phyloP scores from a whole-genome alignment of 2,113 vertebrate species.

The Nannospalax galili region DNA sequence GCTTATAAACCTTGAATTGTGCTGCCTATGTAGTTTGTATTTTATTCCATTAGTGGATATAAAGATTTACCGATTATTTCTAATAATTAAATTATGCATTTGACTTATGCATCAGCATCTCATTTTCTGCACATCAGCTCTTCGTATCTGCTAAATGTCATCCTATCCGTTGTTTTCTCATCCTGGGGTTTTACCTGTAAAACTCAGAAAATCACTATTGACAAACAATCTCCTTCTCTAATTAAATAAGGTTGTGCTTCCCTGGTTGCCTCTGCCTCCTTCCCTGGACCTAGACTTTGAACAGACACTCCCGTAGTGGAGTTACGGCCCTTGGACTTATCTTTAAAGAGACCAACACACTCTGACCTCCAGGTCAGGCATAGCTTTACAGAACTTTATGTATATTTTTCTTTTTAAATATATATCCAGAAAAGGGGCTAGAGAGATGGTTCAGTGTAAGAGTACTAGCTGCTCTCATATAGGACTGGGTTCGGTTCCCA shows the following conservation, averaged over 20 bases:
- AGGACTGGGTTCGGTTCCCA: too few relatives aligned
- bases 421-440: not conserved
- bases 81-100: slow-evolving; percentile 73
- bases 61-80: slow-evolving; percentile 68
- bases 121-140: slow-evolving; percentile 34
- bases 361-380: not conserved
- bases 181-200: not conserved
- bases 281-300: too few relatives aligned
- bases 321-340: not conserved
- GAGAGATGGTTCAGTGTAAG: not conserved
- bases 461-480: too few relatives aligned
- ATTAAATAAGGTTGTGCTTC: slow-evolving; percentile 27
- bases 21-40: slow-evolving; percentile 59
- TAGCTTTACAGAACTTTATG: not conserved
- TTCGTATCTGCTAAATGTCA: slow-evolving; percentile 7
- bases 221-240: slow-evolving; percentile 34
- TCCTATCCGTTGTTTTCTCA: slow-evolving; percentile 17
- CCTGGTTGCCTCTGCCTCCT: not conserved
- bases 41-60: slow-evolving; percentile 49
- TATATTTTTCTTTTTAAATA: not conserved
- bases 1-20: not conserved
- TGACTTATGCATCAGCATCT: slow-evolving; percentile 40
- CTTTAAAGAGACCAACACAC: not conserved
- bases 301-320: too few relatives aligned
- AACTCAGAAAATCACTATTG: slow-evolving; percentile 27